Evolutionary conservation across 2,797 vertebrate genomes (phyloP).

Genomic region (Dendrocincla fuliginosa): DNA sequence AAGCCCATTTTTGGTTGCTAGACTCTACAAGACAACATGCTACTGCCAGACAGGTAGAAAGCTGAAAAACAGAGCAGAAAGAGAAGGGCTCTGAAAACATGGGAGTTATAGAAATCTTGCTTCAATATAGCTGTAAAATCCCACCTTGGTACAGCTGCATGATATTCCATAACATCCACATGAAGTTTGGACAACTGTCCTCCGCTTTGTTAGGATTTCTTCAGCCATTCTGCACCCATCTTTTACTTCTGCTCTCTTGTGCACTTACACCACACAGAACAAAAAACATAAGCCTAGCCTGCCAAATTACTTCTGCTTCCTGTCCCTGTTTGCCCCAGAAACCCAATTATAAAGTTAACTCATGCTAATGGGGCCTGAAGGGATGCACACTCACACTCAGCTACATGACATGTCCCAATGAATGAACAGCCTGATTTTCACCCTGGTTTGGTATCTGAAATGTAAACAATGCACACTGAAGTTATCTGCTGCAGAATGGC

Average conservation of each 20-base stretch:
- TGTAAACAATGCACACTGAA: neutral
- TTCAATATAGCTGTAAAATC: neutral
- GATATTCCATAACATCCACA: rapidly evolving
- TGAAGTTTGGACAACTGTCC: neutral
- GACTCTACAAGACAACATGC: neutral
- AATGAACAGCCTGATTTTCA: neutral
- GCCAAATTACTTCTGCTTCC: conserved; percentile 41
- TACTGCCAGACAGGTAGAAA: neutral
- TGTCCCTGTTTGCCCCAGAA: conserved; percentile 38
- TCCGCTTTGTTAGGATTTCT: neutral
- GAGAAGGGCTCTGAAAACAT: neutral
- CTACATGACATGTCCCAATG: neutral
- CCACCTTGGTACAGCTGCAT: neutral
- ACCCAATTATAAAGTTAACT: conserved; percentile 52
- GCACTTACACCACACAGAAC: neutral
- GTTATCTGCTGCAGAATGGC: neutral
- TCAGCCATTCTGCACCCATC: neutral
- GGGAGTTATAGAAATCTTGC: neutral
- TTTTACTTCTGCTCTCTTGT: neutral
- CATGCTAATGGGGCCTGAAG: conserved; percentile 30
- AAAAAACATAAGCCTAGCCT: conserved; percentile 7
- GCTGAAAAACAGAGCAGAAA: neutral
- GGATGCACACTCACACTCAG: neutral
- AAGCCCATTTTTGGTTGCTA: neutral
- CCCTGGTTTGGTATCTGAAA: neutral